Conservation (phyloP, 2,797 vertebrate genomes). For the Acomys russatus region DNA sequence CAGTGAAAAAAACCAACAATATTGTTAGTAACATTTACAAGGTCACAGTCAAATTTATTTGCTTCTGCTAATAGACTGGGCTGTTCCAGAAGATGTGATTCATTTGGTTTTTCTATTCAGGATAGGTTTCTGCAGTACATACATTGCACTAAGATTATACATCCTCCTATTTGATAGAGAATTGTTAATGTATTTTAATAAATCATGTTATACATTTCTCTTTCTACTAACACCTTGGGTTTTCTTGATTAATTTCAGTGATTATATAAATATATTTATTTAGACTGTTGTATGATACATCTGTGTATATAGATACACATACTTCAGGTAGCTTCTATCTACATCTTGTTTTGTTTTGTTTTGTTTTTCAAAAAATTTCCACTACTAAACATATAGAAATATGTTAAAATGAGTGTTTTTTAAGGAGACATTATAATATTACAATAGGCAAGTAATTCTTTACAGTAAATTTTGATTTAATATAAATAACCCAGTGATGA, state of each 20-base stretch:
- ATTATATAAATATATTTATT: neutral
- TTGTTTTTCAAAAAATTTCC: neutral
- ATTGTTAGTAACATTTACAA: neutral
- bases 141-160: neutral
- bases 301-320: too few relatives aligned
- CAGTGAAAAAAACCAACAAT: neutral
- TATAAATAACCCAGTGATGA: neutral
- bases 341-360: neutral
- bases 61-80: neutral
- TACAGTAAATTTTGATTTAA: neutral
- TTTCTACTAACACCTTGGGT: neutral
- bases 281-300: neutral
- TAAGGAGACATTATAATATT: neutral
- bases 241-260: neutral
- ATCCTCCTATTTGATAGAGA: neutral
- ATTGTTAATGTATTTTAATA: neutral
- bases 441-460: too few relatives aligned
- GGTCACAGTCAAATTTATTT: neutral
- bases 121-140: neutral
- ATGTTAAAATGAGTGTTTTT: neutral
- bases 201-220: neutral
- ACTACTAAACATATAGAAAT: neutral
- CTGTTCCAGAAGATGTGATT: neutral
- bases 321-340: neutral
- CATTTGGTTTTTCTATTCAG: neutral